phyloP scores from a whole-genome alignment of 2,797 vertebrate species.

The Parotocinclus haroldoi region DNA sequence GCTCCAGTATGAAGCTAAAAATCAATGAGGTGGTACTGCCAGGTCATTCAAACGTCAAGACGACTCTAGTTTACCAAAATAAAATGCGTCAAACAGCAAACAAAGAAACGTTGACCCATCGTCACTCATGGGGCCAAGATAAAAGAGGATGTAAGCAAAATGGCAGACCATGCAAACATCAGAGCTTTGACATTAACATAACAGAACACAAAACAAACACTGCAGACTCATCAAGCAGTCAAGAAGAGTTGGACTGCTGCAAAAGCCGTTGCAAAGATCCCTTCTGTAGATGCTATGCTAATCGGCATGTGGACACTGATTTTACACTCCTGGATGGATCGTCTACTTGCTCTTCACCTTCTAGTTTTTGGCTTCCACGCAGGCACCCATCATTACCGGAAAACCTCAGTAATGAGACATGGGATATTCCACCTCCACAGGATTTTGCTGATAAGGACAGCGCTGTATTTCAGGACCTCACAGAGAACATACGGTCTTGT shows the following conservation, averaged over 20 bases:
- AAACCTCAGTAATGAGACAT: slow-evolving; percentile 49
- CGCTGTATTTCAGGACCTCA: slow-evolving; percentile 55
- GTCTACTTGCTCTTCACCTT: slow-evolving; percentile 46
- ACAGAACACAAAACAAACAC: slow-evolving; percentile 59
- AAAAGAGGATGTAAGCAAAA: slow-evolving; percentile 36
- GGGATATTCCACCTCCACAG: slow-evolving; percentile 61
- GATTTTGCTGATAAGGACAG: slow-evolving; percentile 65
- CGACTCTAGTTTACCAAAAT: slow-evolving; percentile 53
- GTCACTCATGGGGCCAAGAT: slow-evolving; percentile 26
- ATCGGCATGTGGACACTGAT: slow-evolving; percentile 46
- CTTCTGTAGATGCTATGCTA: slow-evolving; percentile 17
- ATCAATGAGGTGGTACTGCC: slow-evolving; percentile 62
- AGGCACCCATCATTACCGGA: slow-evolving; percentile 45
- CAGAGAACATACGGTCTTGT: slow-evolving; percentile 56
- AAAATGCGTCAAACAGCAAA: slow-evolving; percentile 46
- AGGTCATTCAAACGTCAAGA: slow-evolving; percentile 53
- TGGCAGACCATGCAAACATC: slow-evolving; percentile 35
- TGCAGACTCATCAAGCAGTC: slow-evolving; percentile 35
- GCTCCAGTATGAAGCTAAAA: slow-evolving; percentile 70
- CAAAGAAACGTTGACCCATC: slow-evolving; percentile 23
- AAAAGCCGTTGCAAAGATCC: slow-evolving; percentile 53
- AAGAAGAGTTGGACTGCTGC: slow-evolving; percentile 56
- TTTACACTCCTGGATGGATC: slow-evolving; percentile 49
- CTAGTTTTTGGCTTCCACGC: slow-evolving; percentile 48
- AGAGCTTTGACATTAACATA: slow-evolving; percentile 62